Evolutionary conservation across 2,888 invertebrate species (phyloP).

Genomic region (Melipona bicolor): DNA sequence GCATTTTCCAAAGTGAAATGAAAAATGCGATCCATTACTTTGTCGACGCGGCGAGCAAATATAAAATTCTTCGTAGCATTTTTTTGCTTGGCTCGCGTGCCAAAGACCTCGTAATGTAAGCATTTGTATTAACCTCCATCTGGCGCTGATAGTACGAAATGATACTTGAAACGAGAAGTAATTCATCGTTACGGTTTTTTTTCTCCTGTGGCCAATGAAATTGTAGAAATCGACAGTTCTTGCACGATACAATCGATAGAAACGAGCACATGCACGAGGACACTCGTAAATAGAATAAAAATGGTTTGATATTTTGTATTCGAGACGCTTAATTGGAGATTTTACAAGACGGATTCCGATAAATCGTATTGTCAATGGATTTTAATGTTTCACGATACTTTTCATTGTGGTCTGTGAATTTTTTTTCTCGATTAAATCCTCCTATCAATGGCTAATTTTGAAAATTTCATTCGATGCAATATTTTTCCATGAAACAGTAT

Average conservation of each 20-base stretch:
- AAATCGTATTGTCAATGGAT: neutral
- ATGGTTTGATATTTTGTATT: neutral
- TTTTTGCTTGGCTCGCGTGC: slow-evolving; percentile 26
- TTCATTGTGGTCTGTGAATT: neutral
- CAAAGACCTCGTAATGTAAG: slow-evolving; percentile 8
- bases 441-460: neutral
- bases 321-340: neutral
- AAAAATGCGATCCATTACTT: slow-evolving; percentile 58
- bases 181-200: neutral
- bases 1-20: slow-evolving; percentile 53
- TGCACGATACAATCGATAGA: neutral
- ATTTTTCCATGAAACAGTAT: neutral
- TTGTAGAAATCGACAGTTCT: neutral
- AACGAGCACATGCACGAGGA: neutral
- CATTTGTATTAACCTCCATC: slow-evolving; percentile 45
- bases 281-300: neutral
- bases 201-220: neutral
- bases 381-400: neutral
- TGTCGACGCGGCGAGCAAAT: slow-evolving; percentile 52
- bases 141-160: neutral
- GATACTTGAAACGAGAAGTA: neutral
- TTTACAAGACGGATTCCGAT: neutral
- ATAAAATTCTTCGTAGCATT: slow-evolving; percentile 53
- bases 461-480: neutral
- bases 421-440: neutral